phyloP scores from a whole-genome alignment of 2,797 vertebrate genomes.

The Tangara arthus region DNA sequence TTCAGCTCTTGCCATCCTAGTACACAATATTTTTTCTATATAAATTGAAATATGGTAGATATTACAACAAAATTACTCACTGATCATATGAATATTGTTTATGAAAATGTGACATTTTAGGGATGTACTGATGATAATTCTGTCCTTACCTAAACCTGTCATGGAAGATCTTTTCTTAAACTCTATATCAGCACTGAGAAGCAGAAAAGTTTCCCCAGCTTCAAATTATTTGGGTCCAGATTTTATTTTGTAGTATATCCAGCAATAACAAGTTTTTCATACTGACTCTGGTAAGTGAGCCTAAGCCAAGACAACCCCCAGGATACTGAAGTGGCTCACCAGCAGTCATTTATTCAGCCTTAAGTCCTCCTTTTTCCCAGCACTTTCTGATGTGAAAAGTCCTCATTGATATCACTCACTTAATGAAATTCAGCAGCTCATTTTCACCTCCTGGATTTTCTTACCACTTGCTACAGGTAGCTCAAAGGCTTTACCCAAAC shows the following conservation, averaged over 20 bases:
- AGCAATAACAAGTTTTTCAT: background rate
- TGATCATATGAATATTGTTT: background rate
- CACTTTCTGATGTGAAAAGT: background rate
- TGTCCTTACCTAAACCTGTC: background rate
- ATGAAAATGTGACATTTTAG: background rate
- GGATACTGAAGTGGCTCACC: background rate
- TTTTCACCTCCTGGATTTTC: slow-evolving; percentile 2
- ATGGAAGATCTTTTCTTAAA: background rate
- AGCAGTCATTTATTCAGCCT: background rate
- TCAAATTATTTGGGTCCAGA: background rate
- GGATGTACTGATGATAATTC: background rate
- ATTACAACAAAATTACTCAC: background rate
- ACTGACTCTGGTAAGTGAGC: background rate
- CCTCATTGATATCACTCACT: rapidly evolving
- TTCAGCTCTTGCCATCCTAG: background rate
- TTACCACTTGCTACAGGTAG: background rate
- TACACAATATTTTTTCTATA: background rate
- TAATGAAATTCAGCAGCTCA: background rate
- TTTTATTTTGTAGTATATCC: background rate
- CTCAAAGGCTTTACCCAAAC: background rate
- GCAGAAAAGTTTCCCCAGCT: background rate
- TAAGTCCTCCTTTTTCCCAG: background rate
- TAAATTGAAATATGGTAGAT: background rate
- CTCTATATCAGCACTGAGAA: background rate
- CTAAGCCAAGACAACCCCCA: background rate